Evolutionary conservation across 2,113 vertebrate species (phyloP).

Genomic region (Pterocles orientalis): DNA sequence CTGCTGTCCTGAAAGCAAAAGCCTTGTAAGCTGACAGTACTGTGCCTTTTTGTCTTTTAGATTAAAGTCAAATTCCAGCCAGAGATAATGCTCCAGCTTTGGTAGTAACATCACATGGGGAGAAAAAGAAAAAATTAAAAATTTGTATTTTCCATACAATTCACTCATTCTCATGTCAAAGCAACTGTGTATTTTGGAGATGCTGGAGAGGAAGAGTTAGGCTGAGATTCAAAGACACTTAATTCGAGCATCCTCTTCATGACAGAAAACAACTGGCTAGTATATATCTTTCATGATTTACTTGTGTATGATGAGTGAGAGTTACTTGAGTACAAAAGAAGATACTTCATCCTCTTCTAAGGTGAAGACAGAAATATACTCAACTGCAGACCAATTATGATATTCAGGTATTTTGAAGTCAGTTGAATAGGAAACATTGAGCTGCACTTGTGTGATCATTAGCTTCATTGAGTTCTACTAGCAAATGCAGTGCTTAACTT

Average conservation of each 20-base stretch:
- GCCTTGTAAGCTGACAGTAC: not conserved
- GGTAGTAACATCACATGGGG: not conserved
- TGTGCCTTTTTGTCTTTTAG: not conserved
- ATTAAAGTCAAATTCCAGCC: not conserved
- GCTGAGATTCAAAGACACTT: not conserved
- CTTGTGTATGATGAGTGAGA: not conserved
- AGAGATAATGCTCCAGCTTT: conserved; percentile 9
- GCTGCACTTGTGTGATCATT: conserved; percentile 68
- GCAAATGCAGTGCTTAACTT: conserved; percentile 73
- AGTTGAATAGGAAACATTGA: conserved; percentile 62
- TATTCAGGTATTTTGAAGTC: conserved; percentile 69
- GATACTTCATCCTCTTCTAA: conserved; percentile 31
- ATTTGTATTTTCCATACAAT: not conserved
- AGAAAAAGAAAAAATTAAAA: not conserved
- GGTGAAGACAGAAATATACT: conserved; percentile 43
- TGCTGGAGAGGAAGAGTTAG: not conserved
- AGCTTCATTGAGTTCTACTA: conserved; percentile 73
- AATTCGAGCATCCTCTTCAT: not conserved
- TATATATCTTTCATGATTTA: conserved; percentile 50
- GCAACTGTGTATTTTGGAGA: not conserved
- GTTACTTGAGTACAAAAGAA: not conserved
- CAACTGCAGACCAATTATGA: conserved; percentile 63
- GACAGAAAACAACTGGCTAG: not conserved
- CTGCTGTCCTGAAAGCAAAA: not conserved
- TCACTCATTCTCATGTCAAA: not conserved